A percentile compares a stretch with the other conserved stretches of the same genome.
These are phyloP conservation scores for Osmerus mordax DNA, from an alignment of 2,113 vertebrate species.

Conservation along the genomic window DNA sequence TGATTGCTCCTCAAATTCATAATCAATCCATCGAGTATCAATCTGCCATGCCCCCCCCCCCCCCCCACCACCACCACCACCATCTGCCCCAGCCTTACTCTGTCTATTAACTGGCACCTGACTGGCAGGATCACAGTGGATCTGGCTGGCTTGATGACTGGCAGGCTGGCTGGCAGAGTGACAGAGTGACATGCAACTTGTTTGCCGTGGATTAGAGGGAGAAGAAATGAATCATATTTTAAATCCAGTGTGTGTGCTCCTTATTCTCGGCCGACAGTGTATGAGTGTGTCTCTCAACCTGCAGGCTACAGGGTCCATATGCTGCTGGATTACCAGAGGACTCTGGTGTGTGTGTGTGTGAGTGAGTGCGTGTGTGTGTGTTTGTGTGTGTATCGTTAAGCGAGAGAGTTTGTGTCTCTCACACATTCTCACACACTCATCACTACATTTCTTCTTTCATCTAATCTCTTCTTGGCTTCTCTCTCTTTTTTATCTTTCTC, in stretches of 20 bases:
- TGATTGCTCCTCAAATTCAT: too few relatives aligned
- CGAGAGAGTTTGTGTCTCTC: neutral
- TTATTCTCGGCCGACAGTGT: neutral
- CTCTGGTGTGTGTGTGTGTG: neutral
- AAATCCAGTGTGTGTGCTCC: conserved; percentile 62
- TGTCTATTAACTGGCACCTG: too few relatives aligned
- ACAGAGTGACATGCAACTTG: conserved; percentile 59
- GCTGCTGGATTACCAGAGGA: conserved; percentile 31
- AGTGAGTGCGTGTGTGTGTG: too few relatives aligned
- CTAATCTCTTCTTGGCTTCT: neutral
- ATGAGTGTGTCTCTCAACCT: conserved; percentile 36
- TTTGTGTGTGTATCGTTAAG: neutral
- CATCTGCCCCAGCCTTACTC: too few relatives aligned
- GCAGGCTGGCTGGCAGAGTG: conserved; percentile 22
- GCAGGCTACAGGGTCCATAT: conserved; percentile 56
- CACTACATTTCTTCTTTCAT: neutral
- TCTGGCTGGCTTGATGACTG: neutral
- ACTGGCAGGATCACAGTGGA: too few relatives aligned
- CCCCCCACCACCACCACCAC: too few relatives aligned
- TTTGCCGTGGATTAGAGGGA: conserved; percentile 63
- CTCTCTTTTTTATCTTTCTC: neutral
- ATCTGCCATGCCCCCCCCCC: too few relatives aligned
- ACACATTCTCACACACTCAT: neutral
- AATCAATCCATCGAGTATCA: too few relatives aligned
- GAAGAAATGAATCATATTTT: conserved; percentile 78